Conservation (phyloP, 2,797 vertebrate species). For the Adrianichthys oophorus region DNA sequence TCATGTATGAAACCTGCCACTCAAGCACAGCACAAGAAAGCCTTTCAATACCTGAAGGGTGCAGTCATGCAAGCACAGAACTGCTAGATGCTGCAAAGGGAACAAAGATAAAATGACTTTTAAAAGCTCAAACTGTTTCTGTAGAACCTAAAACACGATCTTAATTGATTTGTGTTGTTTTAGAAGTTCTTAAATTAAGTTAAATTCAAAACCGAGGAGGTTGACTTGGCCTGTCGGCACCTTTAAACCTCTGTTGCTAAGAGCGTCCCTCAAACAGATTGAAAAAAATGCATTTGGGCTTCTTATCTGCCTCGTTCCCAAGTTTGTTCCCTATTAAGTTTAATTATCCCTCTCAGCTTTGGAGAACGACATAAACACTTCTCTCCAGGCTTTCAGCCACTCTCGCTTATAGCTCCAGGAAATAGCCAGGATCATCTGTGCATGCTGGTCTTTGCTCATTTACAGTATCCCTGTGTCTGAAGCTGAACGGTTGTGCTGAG, state of each 20-base stretch:
- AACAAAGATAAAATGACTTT: not conserved
- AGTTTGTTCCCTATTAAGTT: not conserved
- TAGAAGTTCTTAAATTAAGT: not conserved
- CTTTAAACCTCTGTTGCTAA: not conserved
- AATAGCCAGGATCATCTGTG: constrained; percentile 8
- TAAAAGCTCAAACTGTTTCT: no score
- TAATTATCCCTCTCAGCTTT: not conserved
- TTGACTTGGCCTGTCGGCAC: not conserved
- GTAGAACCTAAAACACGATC: no score
- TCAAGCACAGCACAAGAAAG: not conserved
- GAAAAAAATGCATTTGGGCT: not conserved
- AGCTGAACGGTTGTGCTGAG: constrained; percentile 62
- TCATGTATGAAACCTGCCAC: constrained; percentile 1
- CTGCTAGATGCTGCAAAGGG: not conserved
- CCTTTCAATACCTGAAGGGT: constrained; percentile 9
- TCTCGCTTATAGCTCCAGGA: not conserved
- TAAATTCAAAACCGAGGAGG: not conserved
- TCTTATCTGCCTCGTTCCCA: not conserved
- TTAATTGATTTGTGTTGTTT: no score
- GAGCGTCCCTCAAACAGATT: no score
- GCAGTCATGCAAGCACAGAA: constrained; percentile 3
- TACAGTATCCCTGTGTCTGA: no score
- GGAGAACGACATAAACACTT: not conserved
- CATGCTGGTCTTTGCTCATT: not conserved
- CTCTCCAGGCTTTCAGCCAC: not conserved